phyloP scores from a whole-genome alignment of 2,888 invertebrate genomes.

The Ganaspis brasiliensis region DNA sequence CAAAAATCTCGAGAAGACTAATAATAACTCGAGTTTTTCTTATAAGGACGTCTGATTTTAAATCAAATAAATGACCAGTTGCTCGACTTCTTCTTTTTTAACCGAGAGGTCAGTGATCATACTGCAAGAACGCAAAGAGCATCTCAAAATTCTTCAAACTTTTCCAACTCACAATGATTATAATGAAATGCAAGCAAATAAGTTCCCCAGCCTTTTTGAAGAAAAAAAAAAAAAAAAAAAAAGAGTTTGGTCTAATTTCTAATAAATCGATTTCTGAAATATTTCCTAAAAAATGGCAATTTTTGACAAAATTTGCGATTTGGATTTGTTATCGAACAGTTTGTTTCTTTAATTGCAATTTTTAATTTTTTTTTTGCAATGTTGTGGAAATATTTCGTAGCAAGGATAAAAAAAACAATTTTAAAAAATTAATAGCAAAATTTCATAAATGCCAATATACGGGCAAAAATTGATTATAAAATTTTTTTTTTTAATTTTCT shows the following conservation, averaged over 20 bases:
- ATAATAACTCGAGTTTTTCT: slow-evolving; percentile 72
- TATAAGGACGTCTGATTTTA: slow-evolving; percentile 68
- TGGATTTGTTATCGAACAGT: no score
- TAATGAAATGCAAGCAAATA: not conserved
- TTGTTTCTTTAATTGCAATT: no score
- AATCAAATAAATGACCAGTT: slow-evolving; percentile 62
- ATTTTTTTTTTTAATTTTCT: slow-evolving; percentile 7
- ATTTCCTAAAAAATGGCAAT: no score
- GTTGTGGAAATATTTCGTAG: no score
- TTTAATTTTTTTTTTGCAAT: no score
- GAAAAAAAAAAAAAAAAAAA: no score
- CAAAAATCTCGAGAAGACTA: slow-evolving; percentile 71
- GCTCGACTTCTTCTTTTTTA: slow-evolving; percentile 58
- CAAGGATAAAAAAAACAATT: no score
- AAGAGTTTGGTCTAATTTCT: no score
- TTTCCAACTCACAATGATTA: slow-evolving; percentile 8
- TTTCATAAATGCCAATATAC: no score
- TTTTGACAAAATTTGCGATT: no score
- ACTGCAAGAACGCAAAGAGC: slow-evolving; percentile 58
- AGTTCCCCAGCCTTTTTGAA: not conserved
- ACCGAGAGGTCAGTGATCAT: slow-evolving; percentile 67
- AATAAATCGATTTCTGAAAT: no score
- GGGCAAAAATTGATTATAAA: not conserved
- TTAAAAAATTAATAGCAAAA: no score
- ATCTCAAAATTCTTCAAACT: slow-evolving; percentile 53